Conservation (phyloP, 92 coral and sea anemone species). For the Zoanthus solanderi region DNA sequence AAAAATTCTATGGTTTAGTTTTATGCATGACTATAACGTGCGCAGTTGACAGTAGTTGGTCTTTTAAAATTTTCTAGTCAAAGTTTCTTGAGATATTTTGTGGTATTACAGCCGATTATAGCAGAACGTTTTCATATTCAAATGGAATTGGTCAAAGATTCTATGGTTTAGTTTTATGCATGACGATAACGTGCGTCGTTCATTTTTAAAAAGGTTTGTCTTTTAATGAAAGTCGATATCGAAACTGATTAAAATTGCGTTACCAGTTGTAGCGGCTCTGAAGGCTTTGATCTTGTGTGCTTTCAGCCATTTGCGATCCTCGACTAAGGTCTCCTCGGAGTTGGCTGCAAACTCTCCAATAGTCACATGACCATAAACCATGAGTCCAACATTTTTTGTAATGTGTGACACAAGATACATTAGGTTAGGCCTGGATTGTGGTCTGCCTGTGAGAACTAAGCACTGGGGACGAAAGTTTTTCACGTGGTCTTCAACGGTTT, state of each 20-base stretch:
- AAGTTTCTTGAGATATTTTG: too few relatives aligned
- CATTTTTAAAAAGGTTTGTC: too few relatives aligned
- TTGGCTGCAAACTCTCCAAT: constrained; percentile 52
- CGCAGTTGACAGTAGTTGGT: too few relatives aligned
- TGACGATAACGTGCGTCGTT: too few relatives aligned
- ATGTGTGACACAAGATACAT: constrained; percentile 85
- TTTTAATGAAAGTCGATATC: too few relatives aligned
- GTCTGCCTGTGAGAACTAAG: constrained; percentile 87
- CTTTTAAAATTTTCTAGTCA: too few relatives aligned
- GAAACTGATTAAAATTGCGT: not conserved
- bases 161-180: too few relatives aligned
- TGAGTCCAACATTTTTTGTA: constrained; percentile 89
- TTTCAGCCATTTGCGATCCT: constrained; percentile 82
- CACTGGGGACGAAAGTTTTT: constrained; percentile 99
- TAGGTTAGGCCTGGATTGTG: constrained; percentile 71
- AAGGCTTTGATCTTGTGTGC: constrained; percentile 90
- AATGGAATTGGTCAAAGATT: too few relatives aligned
- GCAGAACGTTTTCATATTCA: too few relatives aligned
- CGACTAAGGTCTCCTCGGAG: constrained; percentile 56
- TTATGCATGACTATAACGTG: too few relatives aligned
- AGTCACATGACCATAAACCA: constrained; percentile 87
- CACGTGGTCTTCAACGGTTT: constrained; percentile 89
- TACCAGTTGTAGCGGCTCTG: constrained; percentile 86
- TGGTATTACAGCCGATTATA: too few relatives aligned
- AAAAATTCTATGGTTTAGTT: too few relatives aligned